phyloP scores from a whole-genome alignment of 1,140 invertebrate genomes.

The Papilio dardanus region DNA sequence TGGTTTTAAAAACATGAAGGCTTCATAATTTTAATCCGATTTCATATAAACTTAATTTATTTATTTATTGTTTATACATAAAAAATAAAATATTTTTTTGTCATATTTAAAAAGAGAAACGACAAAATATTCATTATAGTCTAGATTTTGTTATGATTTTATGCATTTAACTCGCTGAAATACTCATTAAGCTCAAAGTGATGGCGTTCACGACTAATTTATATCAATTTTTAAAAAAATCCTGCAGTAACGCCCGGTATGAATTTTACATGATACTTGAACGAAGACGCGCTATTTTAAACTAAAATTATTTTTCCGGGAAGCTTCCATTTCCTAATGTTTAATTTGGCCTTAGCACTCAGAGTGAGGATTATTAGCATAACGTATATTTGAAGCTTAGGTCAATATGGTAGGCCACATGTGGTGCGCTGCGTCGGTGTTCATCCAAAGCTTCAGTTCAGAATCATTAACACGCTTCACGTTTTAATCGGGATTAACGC shows the following conservation, averaged over 20 bases:
- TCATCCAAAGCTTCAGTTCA: constrained; percentile 11
- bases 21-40: neutral
- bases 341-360: neutral
- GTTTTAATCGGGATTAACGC: constrained; percentile 28
- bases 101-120: neutral
- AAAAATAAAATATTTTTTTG: neutral
- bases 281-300: neutral
- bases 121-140: neutral
- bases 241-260: constrained; percentile 4
- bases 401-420: constrained; percentile 11
- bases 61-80: no score
- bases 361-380: neutral
- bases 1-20: neutral
- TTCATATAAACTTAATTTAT: no score
- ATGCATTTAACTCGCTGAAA: neutral
- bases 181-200: neutral
- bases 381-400: constrained; percentile 8
- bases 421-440: constrained; percentile 6
- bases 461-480: constrained; percentile 35
- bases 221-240: neutral
- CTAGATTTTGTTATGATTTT: neutral
- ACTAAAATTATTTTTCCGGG: neutral
- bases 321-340: neutral
- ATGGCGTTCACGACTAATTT: neutral
- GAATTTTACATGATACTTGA: neutral